Evolutionary conservation across 2,888 invertebrate species (phyloP).

Genomic region (Mellilla xanthometata): DNA sequence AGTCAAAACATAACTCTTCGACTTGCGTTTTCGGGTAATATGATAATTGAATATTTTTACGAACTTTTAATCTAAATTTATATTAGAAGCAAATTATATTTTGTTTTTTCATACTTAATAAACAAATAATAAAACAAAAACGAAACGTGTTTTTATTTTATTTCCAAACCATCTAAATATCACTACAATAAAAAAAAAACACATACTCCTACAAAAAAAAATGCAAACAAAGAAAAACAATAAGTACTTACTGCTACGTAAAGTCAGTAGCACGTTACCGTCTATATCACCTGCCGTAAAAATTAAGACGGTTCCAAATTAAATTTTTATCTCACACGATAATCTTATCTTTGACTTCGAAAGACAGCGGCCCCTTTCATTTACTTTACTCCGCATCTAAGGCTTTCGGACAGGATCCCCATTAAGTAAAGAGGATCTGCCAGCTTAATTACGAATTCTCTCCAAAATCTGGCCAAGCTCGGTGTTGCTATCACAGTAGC

Average conservation of each 20-base stretch:
- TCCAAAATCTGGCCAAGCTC: conserved; percentile 65
- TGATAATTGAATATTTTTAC: no score
- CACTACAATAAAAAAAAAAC: no score
- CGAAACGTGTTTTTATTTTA: no score
- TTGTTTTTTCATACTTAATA: no score
- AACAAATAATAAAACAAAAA: no score
- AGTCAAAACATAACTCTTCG: no score
- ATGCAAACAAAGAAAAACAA: no score
- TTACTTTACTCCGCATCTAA: conserved; percentile 55
- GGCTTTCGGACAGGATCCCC: conserved; percentile 63
- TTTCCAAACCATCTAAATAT: no score
- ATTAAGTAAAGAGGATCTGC: conserved; percentile 75
- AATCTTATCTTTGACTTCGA: conserved; percentile 59
- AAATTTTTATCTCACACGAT: conserved; percentile 52
- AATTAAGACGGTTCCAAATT: conserved; percentile 47
- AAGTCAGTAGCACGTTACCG: not conserved
- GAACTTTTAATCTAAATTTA: no score
- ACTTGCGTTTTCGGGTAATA: no score
- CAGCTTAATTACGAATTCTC: conserved; percentile 80
- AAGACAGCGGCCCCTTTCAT: conserved; percentile 48
- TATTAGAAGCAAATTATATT: no score
- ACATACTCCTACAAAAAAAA: not conserved
- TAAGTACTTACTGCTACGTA: no score
- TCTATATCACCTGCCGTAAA: conserved; percentile 30
- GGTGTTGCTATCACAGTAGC: conserved; percentile 12